Base-by-base conservation (phyloP, 2,797 vertebrate genomes). In the Galagoides demidoff region DNA sequence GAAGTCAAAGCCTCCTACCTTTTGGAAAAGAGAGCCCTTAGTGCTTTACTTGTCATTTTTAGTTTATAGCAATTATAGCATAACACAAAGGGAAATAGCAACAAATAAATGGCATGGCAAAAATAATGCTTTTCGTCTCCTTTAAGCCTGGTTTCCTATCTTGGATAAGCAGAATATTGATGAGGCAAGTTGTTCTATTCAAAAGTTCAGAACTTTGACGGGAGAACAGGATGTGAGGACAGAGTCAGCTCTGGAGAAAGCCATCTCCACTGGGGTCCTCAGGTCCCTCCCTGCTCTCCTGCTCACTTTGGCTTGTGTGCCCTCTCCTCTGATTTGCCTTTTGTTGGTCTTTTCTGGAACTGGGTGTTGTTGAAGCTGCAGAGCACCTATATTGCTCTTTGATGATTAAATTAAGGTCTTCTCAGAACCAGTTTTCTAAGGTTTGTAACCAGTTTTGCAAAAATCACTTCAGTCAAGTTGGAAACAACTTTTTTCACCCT, bases 181-280 rank as follows among this genome's bases (percentile, higher is more conserved):
- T 7, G 74, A 78, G 34, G 52, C 8, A 61, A 59, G n/a, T 61
- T 76, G n/a, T 93, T 82, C 74, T 57, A 92, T 84, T 68, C 39
- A 73, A 10, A 92, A 68, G 57, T 34, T 81, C 70, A 20, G 79
- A 79, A 85, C 64, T 52, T 31, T 31, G 59, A 91, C 74, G 43
- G 34, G 17, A 55, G n/a, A 64, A 74, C 55, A 66, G 82, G 59
- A 31, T 1, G 3, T 3, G 27, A 43, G 63, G 57, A 55, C 49
- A 34, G 25, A 25, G 5, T 16, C 31, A 13, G 37, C n/a, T 23
- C 9, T 0, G 1, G 3, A 43, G 25, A 61, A 29, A 7, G 3
- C 14, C 2, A 7, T n/a, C 17, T 71, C 27, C 1, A 8, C 2
- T 7, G 25, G 59, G 55, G 14, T 39, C 27, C 29, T 3, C 1